These are phyloP conservation scores for Caenorhabditis sp. DNA, from an alignment of 2,888 invertebrate species.

Conservation along the genomic window DNA sequence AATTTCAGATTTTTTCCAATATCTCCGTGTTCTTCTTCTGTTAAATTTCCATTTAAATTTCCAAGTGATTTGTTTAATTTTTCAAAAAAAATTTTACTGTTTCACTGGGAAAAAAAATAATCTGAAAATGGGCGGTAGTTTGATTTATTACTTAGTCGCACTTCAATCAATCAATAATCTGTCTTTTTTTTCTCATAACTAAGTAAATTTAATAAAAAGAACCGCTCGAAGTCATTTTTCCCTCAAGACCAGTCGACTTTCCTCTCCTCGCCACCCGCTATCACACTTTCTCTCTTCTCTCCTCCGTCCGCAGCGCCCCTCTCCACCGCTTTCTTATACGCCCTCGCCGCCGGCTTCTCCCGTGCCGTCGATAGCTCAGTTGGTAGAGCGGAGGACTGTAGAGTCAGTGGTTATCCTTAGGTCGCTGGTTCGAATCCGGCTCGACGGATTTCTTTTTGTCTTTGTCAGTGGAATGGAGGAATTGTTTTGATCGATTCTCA, in stretches of 20 bases:
- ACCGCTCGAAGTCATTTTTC: too few species aligned
- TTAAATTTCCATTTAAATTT: background rate
- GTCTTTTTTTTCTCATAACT: background rate
- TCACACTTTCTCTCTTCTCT: background rate
- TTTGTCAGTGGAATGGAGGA: background rate
- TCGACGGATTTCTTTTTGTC: constrained; percentile 71
- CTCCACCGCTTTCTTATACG: background rate
- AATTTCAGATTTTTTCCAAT: background rate
- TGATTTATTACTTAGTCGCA: too few species aligned
- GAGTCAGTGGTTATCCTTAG: constrained; percentile 73
- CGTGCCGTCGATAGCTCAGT: constrained; percentile 73
- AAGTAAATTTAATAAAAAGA: background rate
- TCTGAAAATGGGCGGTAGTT: constrained; percentile 9
- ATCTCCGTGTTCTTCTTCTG: too few species aligned
- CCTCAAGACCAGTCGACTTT: background rate
- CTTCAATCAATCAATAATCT: background rate
- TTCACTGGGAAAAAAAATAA: background rate
- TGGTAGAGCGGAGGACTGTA: constrained; percentile 76
- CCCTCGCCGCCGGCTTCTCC: background rate
- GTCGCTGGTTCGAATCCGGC: constrained; percentile 79
- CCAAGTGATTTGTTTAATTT: background rate
- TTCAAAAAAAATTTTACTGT: background rate
- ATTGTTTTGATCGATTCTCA: too few species aligned
- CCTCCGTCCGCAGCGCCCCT: background rate
- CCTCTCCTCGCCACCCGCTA: background rate